These are phyloP conservation scores for Oncorhynchus tshawytscha DNA, from an alignment of 2,113 vertebrate species.

Conservation along the genomic window DNA sequence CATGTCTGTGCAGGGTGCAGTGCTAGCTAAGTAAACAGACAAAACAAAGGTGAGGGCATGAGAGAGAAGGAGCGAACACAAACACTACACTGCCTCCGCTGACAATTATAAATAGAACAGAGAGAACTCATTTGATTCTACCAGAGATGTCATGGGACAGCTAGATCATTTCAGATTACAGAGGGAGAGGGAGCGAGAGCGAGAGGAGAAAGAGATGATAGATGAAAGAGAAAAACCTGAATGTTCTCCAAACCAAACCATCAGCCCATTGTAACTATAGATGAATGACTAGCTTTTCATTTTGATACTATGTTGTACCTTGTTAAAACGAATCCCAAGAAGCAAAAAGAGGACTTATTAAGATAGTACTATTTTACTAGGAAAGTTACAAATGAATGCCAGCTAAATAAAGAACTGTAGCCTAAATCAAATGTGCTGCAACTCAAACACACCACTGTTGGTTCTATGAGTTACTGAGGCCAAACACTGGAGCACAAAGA, in stretches of 20 bases:
- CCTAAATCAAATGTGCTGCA: background rate
- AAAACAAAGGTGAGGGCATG: slow-evolving; percentile 61
- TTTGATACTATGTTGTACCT: no score
- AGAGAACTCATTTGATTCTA: slow-evolving; percentile 9
- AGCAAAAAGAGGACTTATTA: no score
- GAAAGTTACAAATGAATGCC: no score
- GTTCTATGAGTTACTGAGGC: background rate
- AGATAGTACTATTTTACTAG: no score
- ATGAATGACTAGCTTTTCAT: no score
- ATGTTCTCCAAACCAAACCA: background rate
- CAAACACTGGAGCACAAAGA: background rate
- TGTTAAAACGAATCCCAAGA: no score
- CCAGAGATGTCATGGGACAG: background rate
- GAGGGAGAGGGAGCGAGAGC: background rate
- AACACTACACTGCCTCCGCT: slow-evolving; percentile 24
- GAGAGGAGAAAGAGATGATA: background rate
- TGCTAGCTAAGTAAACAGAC: background rate
- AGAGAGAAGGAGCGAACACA: slow-evolving; percentile 37
- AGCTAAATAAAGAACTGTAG: no score
- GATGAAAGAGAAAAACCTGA: background rate
- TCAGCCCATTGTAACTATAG: background rate
- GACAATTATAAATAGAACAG: slow-evolving; percentile 53
- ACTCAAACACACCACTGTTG: background rate
- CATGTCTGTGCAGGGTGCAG: no score
- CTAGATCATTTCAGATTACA: background rate